Evolutionary conservation across 2,888 invertebrate genomes (phyloP).

Genomic region (Drosophila koepferae): DNA sequence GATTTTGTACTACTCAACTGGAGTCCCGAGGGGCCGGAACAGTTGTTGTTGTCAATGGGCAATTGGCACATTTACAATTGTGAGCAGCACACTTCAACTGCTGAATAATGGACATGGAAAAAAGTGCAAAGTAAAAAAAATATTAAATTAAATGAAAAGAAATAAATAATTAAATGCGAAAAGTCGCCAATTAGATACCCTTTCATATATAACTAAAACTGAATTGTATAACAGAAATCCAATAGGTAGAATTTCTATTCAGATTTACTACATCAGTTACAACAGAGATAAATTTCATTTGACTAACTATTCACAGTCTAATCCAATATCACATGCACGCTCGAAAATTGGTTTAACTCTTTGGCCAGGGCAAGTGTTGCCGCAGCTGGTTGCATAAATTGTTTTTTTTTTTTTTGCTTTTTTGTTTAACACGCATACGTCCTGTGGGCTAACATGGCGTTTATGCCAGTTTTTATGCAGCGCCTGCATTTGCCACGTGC

Average conservation of each 20-base stretch:
- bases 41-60: slow-evolving; percentile 36
- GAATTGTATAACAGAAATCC: no score
- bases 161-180: no score
- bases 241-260: background rate
- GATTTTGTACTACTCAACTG: slow-evolving; percentile 29
- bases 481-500: slow-evolving; percentile 43
- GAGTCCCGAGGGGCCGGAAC: slow-evolving; percentile 15
- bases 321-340: slow-evolving; percentile 1
- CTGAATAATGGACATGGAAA: slow-evolving; percentile 9
- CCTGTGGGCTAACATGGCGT: slow-evolving; percentile 22
- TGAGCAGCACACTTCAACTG: slow-evolving; percentile 30
- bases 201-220: background rate
- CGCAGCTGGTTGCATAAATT: slow-evolving; percentile 51
- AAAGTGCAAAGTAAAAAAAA: background rate
- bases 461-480: background rate
- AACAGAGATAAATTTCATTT: background rate
- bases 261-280: background rate
- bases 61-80: slow-evolving; percentile 58
- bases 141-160: slow-evolving; percentile 3
- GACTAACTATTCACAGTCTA: slow-evolving; percentile 1
- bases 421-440: slow-evolving; percentile 46
- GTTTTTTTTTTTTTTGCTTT: slow-evolving; percentile 24
- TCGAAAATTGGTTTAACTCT: slow-evolving; percentile 12
- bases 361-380: slow-evolving; percentile 6
- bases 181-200: background rate